A percentile compares a stretch with the other conserved stretches of the same genome.
Evolutionary conservation across 2,888 invertebrate species (phyloP).

Genomic region (Geotrupes spiniger): DNA sequence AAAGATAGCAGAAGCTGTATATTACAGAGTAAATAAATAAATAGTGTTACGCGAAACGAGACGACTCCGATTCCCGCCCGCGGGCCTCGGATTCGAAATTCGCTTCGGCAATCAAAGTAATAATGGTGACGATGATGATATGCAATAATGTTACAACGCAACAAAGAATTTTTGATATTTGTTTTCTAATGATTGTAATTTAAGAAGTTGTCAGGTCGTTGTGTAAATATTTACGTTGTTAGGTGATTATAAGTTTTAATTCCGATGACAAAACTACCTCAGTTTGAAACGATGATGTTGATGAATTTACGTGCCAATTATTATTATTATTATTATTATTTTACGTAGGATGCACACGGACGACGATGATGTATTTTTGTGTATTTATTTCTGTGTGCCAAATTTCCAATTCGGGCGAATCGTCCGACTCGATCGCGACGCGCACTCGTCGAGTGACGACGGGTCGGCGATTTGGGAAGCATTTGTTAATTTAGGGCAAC

Average conservation of each 20-base stretch:
- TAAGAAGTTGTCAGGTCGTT: constrained; percentile 42
- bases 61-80: not conserved
- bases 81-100: too few species aligned
- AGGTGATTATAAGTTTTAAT: constrained; percentile 31
- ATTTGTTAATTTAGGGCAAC: constrained; percentile 1
- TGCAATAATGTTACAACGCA: constrained; percentile 50
- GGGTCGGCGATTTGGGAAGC: too few species aligned
- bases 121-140: constrained; percentile 18
- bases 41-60: constrained; percentile 3
- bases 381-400: too few species aligned
- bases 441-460: too few species aligned
- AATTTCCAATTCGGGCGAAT: too few species aligned
- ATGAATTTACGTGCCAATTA: constrained; percentile 41
- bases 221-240: constrained; percentile 32
- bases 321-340: constrained; percentile 25
- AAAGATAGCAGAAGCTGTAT: constrained; percentile 12
- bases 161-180: constrained; percentile 44
- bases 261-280: constrained; percentile 50
- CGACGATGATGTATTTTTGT: too few species aligned
- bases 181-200: constrained; percentile 34
- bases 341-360: too few species aligned
- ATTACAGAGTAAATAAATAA: constrained; percentile 13
- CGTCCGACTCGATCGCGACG: too few species aligned
- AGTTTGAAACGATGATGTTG: constrained; percentile 36
- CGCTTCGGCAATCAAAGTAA: constrained; percentile 26